These are phyloP conservation scores for Netelia melanura DNA, from an alignment of 2,888 invertebrate species.

Conservation along the genomic window DNA sequence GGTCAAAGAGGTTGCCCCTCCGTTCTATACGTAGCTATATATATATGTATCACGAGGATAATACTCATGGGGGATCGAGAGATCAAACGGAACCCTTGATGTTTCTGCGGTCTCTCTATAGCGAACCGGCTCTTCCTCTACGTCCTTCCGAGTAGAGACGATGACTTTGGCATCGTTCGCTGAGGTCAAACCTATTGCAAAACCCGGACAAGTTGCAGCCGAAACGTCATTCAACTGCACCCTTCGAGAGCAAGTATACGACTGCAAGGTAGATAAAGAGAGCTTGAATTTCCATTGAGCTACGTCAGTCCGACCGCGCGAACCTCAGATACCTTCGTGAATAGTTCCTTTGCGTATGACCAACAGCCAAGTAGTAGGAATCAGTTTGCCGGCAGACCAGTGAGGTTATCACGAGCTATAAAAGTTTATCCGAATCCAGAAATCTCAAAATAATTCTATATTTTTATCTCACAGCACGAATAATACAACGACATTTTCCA, in stretches of 20 bases:
- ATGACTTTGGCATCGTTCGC: slow-evolving; percentile 30
- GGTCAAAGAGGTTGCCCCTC: slow-evolving; percentile 49
- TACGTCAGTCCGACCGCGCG: background rate
- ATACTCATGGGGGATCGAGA: slow-evolving; percentile 58
- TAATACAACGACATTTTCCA: too few species aligned
- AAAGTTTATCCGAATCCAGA: too few species aligned
- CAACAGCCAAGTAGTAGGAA: slow-evolving; percentile 17
- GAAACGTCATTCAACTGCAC: slow-evolving; percentile 31
- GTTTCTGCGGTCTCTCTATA: slow-evolving; percentile 31
- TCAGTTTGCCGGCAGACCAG: slow-evolving; percentile 6
- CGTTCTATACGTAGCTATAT: background rate
- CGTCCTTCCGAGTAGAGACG: slow-evolving; percentile 12
- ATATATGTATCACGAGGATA: slow-evolving; percentile 13
- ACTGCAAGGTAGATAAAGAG: background rate
- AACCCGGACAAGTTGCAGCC: background rate
- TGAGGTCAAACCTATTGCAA: slow-evolving; percentile 4
- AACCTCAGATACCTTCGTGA: slow-evolving; percentile 11
- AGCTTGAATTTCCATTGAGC: background rate
- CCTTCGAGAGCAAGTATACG: background rate
- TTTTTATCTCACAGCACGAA: background rate
- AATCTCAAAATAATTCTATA: background rate
- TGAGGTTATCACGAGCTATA: too few species aligned
- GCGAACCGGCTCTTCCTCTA: background rate
- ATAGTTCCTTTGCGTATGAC: slow-evolving; percentile 15
- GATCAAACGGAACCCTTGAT: slow-evolving; percentile 53